Evolutionary conservation across 2,113 vertebrate species (phyloP), one percentile per base, ranked within the genome.

Genomic region (Phrynosoma blainvillii): DNA sequence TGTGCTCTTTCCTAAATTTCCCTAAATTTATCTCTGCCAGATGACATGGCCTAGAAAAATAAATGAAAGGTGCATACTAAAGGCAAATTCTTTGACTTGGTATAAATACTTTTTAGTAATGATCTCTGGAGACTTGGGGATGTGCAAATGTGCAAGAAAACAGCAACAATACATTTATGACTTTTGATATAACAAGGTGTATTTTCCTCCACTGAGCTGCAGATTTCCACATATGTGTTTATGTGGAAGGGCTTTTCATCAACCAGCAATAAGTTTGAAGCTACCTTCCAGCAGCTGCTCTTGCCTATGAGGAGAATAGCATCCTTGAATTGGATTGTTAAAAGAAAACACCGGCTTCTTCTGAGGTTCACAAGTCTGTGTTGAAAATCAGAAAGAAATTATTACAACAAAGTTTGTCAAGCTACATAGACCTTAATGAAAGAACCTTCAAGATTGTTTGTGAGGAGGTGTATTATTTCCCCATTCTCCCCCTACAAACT

Each of bases 11-110:
- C 88, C 10, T 82, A 86, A 27, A 76, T 90, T 81, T 23, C 90
- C 52, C 71, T 89, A 88, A 93, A 94, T 91, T 93, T 88, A 91
- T 86, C 47, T 3, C 83, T 88, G 47, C 30, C 30, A 85, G 10
- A 2, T 12, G 11, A 23, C 79, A 36, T 20, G 10, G 40, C 84
- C 40, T 54, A 79, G 62, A 92, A 76, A 89, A 88, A 89, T 92
- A 91, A 90, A 76, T 42, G 36, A 87, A 73, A 79, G 3, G 10
- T n/a, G 65, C 27, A 68, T 1, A 79, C 9, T 30, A 83, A 87
- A 71, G 14, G 20, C 82, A 62, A 6, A 59, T 79, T 89, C 75
- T 36, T 4, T 84, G 82, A 40, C 71, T 85, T 79, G 25, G 14
- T 62, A 36, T 91, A 65, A 81, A 40, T 21, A 5, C 59, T 12